Evolutionary conservation across 2,888 invertebrate species (phyloP).

Genomic region (Vandiemenella viatica): DNA sequence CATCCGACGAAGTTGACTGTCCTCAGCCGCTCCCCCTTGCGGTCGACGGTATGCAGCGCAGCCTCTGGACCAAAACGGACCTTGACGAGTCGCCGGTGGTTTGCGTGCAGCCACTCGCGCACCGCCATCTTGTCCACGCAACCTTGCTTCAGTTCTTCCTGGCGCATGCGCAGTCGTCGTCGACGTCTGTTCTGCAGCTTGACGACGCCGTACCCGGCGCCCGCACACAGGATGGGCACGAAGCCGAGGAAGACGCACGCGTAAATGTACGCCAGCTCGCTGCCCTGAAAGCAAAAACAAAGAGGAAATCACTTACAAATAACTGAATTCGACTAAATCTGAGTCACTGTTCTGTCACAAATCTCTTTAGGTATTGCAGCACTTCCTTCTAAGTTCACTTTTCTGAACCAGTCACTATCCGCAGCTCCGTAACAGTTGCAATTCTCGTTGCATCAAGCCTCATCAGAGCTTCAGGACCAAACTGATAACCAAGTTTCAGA

Average conservation of each 20-base stretch:
- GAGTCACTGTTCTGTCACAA: too few relatives aligned
- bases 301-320: conserved; percentile 6
- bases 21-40: conserved; percentile 81
- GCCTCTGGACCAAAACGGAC: conserved; percentile 81
- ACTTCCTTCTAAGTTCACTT: not conserved
- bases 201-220: conserved; percentile 82
- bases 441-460: not conserved
- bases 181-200: conserved; percentile 78
- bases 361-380: too few relatives aligned
- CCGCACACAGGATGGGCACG: conserved; percentile 83
- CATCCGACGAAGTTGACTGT: conserved; percentile 62
- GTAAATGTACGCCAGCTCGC: conserved; percentile 93
- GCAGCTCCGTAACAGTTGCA: not conserved
- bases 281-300: conserved; percentile 48
- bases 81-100: conserved; percentile 76
- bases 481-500: not conserved
- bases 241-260: conserved; percentile 82
- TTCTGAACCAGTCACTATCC: not conserved
- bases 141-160: conserved; percentile 52
- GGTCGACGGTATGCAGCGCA: conserved; percentile 69
- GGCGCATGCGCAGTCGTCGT: conserved; percentile 63
- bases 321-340: conserved; percentile 7
- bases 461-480: not conserved
- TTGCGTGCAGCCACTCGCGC: conserved; percentile 86
- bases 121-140: conserved; percentile 81